Base-by-base conservation (phyloP, 2,888 invertebrate species). In the Lypha dubia region DNA sequence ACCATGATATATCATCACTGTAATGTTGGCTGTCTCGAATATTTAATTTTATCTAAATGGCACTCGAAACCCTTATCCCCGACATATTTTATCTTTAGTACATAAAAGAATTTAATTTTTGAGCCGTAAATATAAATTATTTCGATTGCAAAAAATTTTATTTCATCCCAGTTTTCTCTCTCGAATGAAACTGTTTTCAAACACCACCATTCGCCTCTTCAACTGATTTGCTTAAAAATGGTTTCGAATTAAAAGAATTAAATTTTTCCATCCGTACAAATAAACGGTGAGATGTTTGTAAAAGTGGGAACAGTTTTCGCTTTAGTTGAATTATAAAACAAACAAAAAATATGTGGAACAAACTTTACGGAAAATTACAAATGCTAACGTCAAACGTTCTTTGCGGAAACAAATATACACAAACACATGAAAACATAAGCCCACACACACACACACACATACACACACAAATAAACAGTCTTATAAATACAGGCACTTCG, bases 331-430 rank as follows among this genome's bases (percentile, higher is more conserved):
- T 56, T 44, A 56, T 28, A n/a, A n/a, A n/a, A n/a, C n/a, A 71
- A 17, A 56, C 28, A 71, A 28, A 46, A 24, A 58, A 77, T 51
- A 51, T 60, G 13, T 67, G n/a, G 41, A 60, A 62, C 41, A 77
- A 62, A 46, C 51, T 62, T 70, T 44, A 44, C 41, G n/a, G 41
- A 62, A 24, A 79, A 65, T 63, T 79, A 63, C 35, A 71, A 79
- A 71, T 35, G 44, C 56, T 71, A 53, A 53, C 46, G 35, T 35
- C 24, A 71, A 79, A 32, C 56, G 65, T 20, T 22, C 46, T 24
- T 3, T 38, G 38, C 49, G 38, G 35, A 67, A 46, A 28, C 20
- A 35, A 20, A 28, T n/a, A n/a, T 13, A 13, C 53, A 38, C 11
- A 46, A 46, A 1, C 17, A 17, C n/a, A n/a, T n/a, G n/a, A n/a